A percentile compares a stretch with the other conserved stretches of the same genome.
Conservation (phyloP, 2,797 vertebrate genomes). For the Enteromius mattozi region DNA sequence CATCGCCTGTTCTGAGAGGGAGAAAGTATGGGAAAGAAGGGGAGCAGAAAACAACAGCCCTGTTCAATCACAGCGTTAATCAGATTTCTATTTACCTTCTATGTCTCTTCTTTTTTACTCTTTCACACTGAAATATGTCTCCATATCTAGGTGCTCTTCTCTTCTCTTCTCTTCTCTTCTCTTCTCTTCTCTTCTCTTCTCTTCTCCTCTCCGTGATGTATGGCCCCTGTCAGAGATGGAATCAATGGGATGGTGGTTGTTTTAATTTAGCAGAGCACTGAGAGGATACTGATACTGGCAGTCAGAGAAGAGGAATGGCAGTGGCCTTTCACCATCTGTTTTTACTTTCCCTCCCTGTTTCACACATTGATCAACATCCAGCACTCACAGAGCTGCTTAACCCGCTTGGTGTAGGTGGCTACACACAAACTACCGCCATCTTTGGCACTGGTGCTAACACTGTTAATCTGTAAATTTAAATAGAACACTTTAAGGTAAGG, state of each 20-base stretch:
- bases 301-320: slow-evolving; percentile 80
- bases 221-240: slow-evolving; percentile 77
- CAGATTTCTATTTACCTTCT: slow-evolving; percentile 52
- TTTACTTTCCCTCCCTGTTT: slow-evolving; percentile 67
- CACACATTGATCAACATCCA: slow-evolving; percentile 78
- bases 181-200: neutral
- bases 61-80: slow-evolving; percentile 44
- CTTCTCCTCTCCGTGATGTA: slow-evolving; percentile 75
- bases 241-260: slow-evolving; percentile 84
- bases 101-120: slow-evolving; percentile 55
- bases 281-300: slow-evolving; percentile 79
- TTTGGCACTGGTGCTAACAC: slow-evolving; percentile 37
- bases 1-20: slow-evolving; percentile 28
- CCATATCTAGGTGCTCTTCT: slow-evolving; percentile 23
- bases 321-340: slow-evolving; percentile 80
- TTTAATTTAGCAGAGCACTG: slow-evolving; percentile 84
- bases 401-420: slow-evolving; percentile 37
- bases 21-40: slow-evolving; percentile 31
- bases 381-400: slow-evolving; percentile 57
- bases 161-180: slow-evolving; percentile 51
- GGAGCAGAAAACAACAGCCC: slow-evolving; percentile 37
- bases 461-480: slow-evolving; percentile 60
- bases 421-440: slow-evolving; percentile 3
- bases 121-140: slow-evolving; percentile 24
- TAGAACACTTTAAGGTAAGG: slow-evolving; percentile 59